Evolutionary conservation across 2,113 vertebrate species (phyloP), one percentile per base, ranked within the genome.

Genomic region (Thinocorus orbignyianus): DNA sequence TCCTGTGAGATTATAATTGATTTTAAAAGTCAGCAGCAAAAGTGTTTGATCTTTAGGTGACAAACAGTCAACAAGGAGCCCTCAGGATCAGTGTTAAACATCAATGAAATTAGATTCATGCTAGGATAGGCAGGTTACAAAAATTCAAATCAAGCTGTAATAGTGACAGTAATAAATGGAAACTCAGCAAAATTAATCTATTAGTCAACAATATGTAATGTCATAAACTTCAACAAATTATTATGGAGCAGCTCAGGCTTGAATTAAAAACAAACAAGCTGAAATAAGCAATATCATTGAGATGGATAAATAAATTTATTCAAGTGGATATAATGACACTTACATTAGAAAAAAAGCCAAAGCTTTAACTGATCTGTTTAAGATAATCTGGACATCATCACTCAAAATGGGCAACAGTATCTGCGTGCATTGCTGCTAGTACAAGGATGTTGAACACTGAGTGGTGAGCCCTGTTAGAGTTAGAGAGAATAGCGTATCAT

Each of bases 11-110:
- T 96, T 91, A 64, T 92, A 96, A 95, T 93, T 94, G 93, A 93
- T 97, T 97, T 95, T 93, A 95, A 91, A 96, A 94, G 81, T 89
- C 81, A 82, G 84, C 77, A 95, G 90, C 69, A 86, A 46, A 93
- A 91, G 62, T 78, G 66, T 93, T 93, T 95, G 92, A 93, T 96
- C 89, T 76, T 77, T 46, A 88, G 81, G 92, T 96, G 95, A 91
- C 85, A 95, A 90, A 62, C 19, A 93, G 88, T 83, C 76, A 92
- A 91, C 89, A 83, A 90, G 58, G 55, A 91, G 52, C 66, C 81
- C 72, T 90, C 49, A 80, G 81, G 70, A 97, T 96, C 71, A n/a
- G 80, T 88, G 87, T 89, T 95, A 93, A 97, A 93, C 4, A 11
- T 97, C 88, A 94, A 46, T 88, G 85, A 88, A 86, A 85, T 96